Evolutionary conservation across 2,113 vertebrate genomes (phyloP), one percentile per base, ranked within the genome.

Genomic region (Propithecus coquereli): DNA sequence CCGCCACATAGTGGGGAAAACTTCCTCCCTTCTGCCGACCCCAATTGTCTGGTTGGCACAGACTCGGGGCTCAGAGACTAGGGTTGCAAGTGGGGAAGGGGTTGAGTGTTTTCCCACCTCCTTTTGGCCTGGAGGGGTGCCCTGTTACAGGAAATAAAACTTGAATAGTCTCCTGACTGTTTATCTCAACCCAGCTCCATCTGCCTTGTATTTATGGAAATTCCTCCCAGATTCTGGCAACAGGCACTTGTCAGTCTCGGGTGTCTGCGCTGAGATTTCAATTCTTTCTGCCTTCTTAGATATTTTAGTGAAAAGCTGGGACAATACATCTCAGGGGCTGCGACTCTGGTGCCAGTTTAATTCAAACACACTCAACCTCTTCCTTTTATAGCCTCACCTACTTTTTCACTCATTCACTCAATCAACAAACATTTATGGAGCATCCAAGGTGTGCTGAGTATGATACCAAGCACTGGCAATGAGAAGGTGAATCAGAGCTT

Each of bases 131-230:
- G 52, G 66, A 97, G 66, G 79, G 74, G 52, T 45, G 88, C 95
- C 87, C 84, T 77, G 50, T 82, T 88, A 82, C 79, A 65, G 68
- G 70, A 86, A 74, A 59, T 86, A 65, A 89, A 87, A 91, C 80
- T 92, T 92, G 95, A 97, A 61, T 73, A 79, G 91, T 47, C 77
- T 94, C 85, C 96, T 66, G 63, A 77, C 82, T 97, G 87, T 97
- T 97, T 95, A 77, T 97, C 94, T 82, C 77, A 43, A 40, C 79
- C 96, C 61, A 14, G 71, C 77, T 91, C 90, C 77, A 90, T 91
- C 90, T 97, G 97, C 96, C 92, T 95, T 32, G 32, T 71, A 85
- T 96, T 96, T 94, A 94, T 95, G 95, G 92, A 95, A 93, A 93
- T 96, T 95, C 81, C 94, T 95, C 61, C 83, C 66, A 85, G 87